Conservation (phyloP, 2,888 invertebrate species). For the Napeogenes sylphis region DNA sequence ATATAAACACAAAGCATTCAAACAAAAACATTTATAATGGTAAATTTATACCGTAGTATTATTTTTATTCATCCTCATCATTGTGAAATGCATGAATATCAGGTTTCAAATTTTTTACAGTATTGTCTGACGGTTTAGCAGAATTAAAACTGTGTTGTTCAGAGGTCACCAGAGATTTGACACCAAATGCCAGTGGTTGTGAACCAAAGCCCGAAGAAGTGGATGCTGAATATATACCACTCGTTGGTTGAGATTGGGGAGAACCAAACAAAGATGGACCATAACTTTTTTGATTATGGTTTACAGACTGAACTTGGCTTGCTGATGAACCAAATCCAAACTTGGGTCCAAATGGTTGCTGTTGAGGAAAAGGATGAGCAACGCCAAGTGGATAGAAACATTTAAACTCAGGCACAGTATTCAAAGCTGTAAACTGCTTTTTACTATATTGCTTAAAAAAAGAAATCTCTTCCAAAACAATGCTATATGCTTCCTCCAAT, state of each 20-base stretch:
- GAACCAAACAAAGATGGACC: not conserved
- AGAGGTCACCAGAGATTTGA: too few species aligned
- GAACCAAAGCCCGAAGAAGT: not conserved
- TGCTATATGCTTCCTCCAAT: not conserved
- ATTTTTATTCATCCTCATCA: too few species aligned
- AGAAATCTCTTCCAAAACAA: slow-evolving; percentile 1
- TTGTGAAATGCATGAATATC: too few species aligned
- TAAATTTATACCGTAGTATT: too few species aligned
- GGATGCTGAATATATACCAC: not conserved
- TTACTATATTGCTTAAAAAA: not conserved
- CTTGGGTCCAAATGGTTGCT: not conserved
- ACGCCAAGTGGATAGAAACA: not conserved
- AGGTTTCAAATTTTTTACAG: too few species aligned
- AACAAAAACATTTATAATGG: too few species aligned
- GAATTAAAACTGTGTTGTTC: too few species aligned
- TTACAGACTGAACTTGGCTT: not conserved
- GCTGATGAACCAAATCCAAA: not conserved
- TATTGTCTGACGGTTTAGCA: too few species aligned
- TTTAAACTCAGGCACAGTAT: not conserved
- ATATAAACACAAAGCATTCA: too few species aligned
- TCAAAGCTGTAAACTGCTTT: not conserved
- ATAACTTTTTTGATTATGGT: not conserved
- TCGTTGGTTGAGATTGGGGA: not conserved
- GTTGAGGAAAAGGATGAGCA: not conserved
- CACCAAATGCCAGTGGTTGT: too few species aligned